phyloP scores from a whole-genome alignment of 2,113 vertebrate genomes.

The Syrrhaptes paradoxus region DNA sequence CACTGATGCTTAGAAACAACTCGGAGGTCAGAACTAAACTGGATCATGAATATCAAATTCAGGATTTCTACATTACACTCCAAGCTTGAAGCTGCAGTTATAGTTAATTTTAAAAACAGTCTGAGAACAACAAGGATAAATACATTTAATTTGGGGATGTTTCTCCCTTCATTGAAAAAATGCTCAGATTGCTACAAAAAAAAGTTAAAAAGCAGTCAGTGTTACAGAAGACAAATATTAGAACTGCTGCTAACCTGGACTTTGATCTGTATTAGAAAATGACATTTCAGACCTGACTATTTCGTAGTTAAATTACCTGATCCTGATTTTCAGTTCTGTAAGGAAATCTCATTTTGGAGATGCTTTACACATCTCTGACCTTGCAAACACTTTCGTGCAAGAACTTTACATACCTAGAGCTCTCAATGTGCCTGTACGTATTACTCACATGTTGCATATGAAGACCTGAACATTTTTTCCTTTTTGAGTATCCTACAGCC shows the following conservation, averaged over 20 bases:
- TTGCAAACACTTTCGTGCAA: not conserved
- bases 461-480: not conserved
- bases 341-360: not conserved
- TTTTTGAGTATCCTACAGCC: not conserved
- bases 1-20: not conserved
- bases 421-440: not conserved
- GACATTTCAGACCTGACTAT: not conserved
- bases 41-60: not conserved
- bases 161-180: not conserved
- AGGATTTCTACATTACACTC: not conserved
- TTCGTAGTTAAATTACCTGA: not conserved
- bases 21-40: not conserved
- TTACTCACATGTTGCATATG: fast-evolving
- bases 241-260: not conserved
- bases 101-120: not conserved
- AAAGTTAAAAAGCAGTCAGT: not conserved
- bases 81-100: not conserved
- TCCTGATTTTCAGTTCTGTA: not conserved
- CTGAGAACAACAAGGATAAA: not conserved
- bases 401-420: not conserved
- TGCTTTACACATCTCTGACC: not conserved
- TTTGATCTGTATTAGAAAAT: not conserved
- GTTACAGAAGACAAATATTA: not conserved
- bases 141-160: not conserved
- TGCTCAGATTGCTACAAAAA: not conserved